These are phyloP conservation scores for Arrhopalites spinosus DNA, from an alignment of 2,888 invertebrate species.

Conservation along the genomic window DNA sequence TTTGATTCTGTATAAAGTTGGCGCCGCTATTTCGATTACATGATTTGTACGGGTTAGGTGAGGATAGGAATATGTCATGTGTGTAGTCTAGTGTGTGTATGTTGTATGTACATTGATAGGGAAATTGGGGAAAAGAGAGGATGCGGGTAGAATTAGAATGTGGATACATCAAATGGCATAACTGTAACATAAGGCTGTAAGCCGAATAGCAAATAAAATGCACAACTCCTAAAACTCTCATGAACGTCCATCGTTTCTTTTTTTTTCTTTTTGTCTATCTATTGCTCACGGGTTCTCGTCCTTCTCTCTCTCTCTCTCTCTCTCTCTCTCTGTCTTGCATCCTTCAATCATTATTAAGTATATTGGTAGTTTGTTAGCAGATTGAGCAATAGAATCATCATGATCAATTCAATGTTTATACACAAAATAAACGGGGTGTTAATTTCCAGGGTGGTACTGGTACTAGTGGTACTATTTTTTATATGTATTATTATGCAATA, in stretches of 20 bases:
- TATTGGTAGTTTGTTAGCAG: not conserved
- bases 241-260: slow-evolving; percentile 19
- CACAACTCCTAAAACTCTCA: slow-evolving; percentile 49
- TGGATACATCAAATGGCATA: not conserved
- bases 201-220: slow-evolving; percentile 55
- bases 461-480: too few relatives aligned
- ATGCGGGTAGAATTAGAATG: slow-evolving; percentile 23
- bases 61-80: not conserved
- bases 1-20: not conserved
- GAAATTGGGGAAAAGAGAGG: not conserved
- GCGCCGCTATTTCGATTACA: not conserved
- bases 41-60: not conserved
- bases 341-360: not conserved
- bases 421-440: not conserved
- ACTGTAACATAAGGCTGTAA: slow-evolving; percentile 37
- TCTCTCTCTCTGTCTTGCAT: not conserved
- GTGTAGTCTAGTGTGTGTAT: not conserved
- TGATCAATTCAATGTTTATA: not conserved
- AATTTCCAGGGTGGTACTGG: too few relatives aligned
- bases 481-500: too few relatives aligned
- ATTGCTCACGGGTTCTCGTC: not conserved
- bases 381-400: not conserved
- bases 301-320: not conserved
- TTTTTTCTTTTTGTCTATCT: not conserved
- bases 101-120: not conserved